phyloP scores from a whole-genome alignment of 2,888 invertebrate species.

The Azorinus chamasolen region DNA sequence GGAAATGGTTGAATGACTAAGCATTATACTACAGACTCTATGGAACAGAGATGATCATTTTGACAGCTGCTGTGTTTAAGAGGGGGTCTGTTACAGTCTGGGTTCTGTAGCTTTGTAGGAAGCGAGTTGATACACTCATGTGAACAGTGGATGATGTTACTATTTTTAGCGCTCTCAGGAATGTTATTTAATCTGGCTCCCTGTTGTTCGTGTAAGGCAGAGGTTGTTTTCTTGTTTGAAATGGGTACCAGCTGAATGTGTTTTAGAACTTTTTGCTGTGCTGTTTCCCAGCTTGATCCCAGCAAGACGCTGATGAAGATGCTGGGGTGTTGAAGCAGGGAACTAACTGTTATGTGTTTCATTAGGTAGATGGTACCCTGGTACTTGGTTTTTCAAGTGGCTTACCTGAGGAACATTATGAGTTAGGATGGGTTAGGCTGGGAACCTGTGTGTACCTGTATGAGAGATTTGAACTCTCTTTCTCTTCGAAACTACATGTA shows the following conservation, averaged over 20 bases:
- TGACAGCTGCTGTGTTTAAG: no score
- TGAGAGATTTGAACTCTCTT: slow-evolving; percentile 5
- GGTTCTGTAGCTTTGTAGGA: no score
- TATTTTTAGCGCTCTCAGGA: no score
- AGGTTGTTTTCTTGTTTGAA: not conserved
- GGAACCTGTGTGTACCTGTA: slow-evolving; percentile 2
- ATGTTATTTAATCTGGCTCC: no score
- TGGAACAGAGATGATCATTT: no score
- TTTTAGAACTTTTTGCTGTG: no score
- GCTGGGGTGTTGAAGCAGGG: not conserved
- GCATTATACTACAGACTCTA: no score
- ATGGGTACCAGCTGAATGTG: slow-evolving; percentile 28
- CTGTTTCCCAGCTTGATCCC: slow-evolving; percentile 12
- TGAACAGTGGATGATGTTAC: no score
- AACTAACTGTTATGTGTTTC: slow-evolving; percentile 9
- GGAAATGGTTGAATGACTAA: no score
- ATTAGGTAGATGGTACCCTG: slow-evolving; percentile 11
- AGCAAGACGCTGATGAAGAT: not conserved
- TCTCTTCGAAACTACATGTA: not conserved
- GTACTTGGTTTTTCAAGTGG: not conserved
- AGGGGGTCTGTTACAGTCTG: no score
- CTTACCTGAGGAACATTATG: slow-evolving; percentile 9
- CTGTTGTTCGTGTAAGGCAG: no score
- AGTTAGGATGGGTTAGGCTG: slow-evolving; percentile 18
- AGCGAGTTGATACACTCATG: no score